Evolutionary conservation across 2,888 invertebrate species (phyloP).

Genomic region (Nezara viridula): DNA sequence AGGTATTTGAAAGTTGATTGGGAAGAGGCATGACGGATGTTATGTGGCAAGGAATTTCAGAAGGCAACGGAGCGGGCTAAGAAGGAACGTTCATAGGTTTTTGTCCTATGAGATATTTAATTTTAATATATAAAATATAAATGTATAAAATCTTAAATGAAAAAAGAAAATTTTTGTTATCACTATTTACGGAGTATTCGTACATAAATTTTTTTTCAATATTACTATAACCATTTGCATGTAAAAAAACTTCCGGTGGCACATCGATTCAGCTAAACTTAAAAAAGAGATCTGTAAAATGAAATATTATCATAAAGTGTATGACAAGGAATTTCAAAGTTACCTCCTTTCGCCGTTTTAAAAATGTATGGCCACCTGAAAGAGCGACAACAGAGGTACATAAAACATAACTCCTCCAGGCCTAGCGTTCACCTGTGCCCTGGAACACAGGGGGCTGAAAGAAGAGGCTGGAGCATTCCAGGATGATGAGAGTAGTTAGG

Average conservation of each 20-base stretch:
- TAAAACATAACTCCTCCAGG: neutral
- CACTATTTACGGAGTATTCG: too few species aligned
- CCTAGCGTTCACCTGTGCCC: neutral
- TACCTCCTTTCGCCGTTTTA: neutral
- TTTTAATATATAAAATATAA: too few species aligned
- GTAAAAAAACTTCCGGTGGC: neutral
- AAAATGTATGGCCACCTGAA: conserved; percentile 19
- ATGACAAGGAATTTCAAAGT: neutral
- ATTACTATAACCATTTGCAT: too few species aligned
- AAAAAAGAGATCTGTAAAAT: neutral
- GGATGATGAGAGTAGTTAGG: conserved; percentile 37
- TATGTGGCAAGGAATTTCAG: too few species aligned
- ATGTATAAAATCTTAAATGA: too few species aligned
- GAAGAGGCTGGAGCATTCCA: neutral
- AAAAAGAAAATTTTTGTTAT: too few species aligned
- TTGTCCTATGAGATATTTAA: too few species aligned
- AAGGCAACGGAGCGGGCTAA: too few species aligned
- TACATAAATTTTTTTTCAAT: too few species aligned
- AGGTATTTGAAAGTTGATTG: too few species aligned
- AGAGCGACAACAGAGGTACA: neutral
- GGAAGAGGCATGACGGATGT: too few species aligned
- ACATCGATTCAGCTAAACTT: neutral
- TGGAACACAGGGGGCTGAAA: neutral
- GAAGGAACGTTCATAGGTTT: too few species aligned
- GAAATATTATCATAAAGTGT: neutral